Base-by-base conservation (phyloP, 2,113 vertebrate species). In the Agelaius tricolor region DNA sequence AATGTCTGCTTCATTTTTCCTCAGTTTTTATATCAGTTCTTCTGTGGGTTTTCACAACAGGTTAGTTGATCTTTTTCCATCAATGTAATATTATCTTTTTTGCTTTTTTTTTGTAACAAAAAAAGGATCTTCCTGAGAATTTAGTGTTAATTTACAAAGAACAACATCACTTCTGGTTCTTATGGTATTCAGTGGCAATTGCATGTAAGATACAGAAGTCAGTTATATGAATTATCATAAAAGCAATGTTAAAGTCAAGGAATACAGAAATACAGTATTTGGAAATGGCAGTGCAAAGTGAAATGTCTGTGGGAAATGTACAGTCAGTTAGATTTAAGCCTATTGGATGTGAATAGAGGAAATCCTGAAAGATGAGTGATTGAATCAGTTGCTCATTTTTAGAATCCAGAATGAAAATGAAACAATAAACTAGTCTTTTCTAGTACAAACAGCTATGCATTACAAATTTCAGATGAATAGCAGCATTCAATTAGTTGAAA, bases 1-100 rank as follows among this genome's bases (percentile, higher is more conserved):
- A 99, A 99, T 81, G 99, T 99, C 93, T 99, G 99, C 97, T 99
- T 99, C 98, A 99, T 99, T 95, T 99, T 99, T 97, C 99, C 99
- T 62, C 99, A 99, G 98, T 99, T 99, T 98, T 98, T 99, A 52
- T 99, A 99, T 98, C 99, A 99, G 98, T 99, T 99, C 98, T 99
- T 99, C 98, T 99, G 99, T 96, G 99, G 99, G 79, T 99, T 99
- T 98, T 99, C 99, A 72, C 99, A 99, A 91, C 99, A 99, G 99
- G 99, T 99, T 95, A 76, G 95, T 98, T 54, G 4, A 21, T 66
- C 8, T 68, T 94, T 84, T 75, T 27, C 33, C 15, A 11, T 61
- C 30, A 37, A 17, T 71, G 37, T 14, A 31, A 41, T 21, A 7
- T 73, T 73, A 61, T 43, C 12, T 54, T 9, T 24, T 44, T 13